Evolutionary conservation across 2,113 vertebrate species (phyloP), one percentile per base, ranked within the genome.

Genomic region (Poecilia latipinna): DNA sequence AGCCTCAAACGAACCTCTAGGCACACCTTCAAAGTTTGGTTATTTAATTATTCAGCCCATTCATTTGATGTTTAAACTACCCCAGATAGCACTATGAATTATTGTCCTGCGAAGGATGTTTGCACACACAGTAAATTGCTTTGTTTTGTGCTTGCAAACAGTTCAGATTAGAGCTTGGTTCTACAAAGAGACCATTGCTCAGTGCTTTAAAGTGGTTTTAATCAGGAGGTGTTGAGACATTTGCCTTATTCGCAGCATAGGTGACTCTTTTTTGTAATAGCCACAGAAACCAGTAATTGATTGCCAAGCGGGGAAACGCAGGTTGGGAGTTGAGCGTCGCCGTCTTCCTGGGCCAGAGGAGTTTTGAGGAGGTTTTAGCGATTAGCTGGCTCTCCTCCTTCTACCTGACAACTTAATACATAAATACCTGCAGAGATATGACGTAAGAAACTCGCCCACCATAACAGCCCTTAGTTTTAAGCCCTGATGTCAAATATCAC

Each of bases 61-160:
- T 92, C 90, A 89, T 93, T 90, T 93, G 83, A 88, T 88, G 82
- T 89, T 84, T 89, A 88, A 92, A 91, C 85, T 84, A 69, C 78
- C 77, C 70, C 78, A 89, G 93, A 94, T 93, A 92, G 86, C 82
- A 75, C 79, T 77, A 61, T 90, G 91, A 93, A 90, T 92, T 91
- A 93, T 90, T 86, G 84, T 89, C 80, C 83, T 79, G 80, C 82
- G 89, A 83, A 92, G 76, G 86, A 82, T 85, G 88, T 90, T 91
- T 92, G 89, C 90, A 86, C 85, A 90, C 90, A 90, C 84, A 83
- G 89, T 93, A 92, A 93, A 93, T 93, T 87, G 90, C 92, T 94
- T 93, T 92, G 89, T 92, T 92, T 84, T 82, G 75, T 77, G 78
- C 86, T 85, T 89, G 88, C 77, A 92, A 91, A 88, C 79, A 86